Percentiles rank a stretch among this genome's conserved stretches.
These are phyloP conservation scores for Kuschelorhynchus macadamiae DNA, from an alignment of 2,888 invertebrate species.

Conservation along the genomic window DNA sequence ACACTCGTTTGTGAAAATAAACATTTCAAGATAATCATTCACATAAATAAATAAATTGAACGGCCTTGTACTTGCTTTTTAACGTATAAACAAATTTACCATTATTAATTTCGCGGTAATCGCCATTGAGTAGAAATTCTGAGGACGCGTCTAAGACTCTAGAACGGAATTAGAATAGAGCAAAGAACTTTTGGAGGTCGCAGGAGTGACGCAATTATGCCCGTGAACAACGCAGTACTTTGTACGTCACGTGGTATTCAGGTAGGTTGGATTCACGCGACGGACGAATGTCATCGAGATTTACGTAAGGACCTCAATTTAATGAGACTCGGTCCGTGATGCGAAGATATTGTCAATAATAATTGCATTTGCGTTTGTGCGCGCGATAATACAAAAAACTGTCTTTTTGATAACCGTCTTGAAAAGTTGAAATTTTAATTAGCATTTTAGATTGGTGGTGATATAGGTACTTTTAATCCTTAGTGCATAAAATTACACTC, in stretches of 20 bases:
- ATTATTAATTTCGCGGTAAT: background rate
- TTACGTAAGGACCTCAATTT: background rate
- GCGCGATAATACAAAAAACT: too few species aligned
- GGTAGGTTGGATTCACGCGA: conserved; percentile 10
- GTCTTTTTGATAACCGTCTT: too few species aligned
- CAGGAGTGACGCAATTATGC: conserved; percentile 15
- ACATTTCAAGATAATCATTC: too few species aligned
- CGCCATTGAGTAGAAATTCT: background rate
- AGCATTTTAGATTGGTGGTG: too few species aligned
- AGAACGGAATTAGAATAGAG: conserved; percentile 31
- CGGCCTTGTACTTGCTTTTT: background rate
- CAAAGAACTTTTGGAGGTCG: conserved; percentile 43
- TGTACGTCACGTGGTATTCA: background rate
- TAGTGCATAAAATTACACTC: too few species aligned
- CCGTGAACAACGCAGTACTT: conserved; percentile 19
- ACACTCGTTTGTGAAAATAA: too few species aligned
- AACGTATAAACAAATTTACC: background rate
- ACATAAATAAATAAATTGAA: too few species aligned
- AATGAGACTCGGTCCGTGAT: too few species aligned
- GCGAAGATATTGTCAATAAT: too few species aligned
- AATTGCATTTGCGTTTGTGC: too few species aligned
- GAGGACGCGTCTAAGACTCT: background rate
- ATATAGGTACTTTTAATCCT: too few species aligned
- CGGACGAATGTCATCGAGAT: background rate
- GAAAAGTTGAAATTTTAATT: too few species aligned